Percentiles rank a stretch among this genome's conserved stretches.
Evolutionary conservation across 1,140 invertebrate species (phyloP).

Genomic region (Stegodyphus mimosarum): DNA sequence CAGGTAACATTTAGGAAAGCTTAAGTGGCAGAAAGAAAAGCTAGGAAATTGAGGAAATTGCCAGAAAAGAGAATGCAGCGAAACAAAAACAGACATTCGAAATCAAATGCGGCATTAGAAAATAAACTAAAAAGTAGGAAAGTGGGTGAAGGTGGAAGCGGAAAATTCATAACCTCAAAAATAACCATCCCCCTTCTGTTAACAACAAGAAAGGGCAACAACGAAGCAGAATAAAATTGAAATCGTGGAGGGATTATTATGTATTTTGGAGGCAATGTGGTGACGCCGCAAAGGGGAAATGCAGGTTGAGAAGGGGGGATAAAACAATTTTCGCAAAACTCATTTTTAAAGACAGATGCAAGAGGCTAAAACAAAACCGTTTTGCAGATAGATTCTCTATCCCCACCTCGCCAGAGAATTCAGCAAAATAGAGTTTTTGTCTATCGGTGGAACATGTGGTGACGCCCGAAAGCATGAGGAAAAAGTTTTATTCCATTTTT

Average conservation of each 20-base stretch:
- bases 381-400: not conserved
- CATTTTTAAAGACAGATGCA: slow-evolving; percentile 47
- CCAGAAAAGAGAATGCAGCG: no score
- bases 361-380: not conserved
- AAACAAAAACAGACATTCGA: no score
- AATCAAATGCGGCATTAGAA: no score
- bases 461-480: not conserved
- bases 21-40: no score
- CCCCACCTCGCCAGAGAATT: slow-evolving; percentile 1
- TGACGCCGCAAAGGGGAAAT: not conserved
- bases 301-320: not conserved
- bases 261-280: not conserved
- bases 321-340: slow-evolving; percentile 31
- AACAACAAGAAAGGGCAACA: not conserved
- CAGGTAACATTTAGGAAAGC: no score
- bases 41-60: no score
- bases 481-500: not conserved
- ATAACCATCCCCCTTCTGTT: no score
- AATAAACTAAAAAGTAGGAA: no score
- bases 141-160: no score
- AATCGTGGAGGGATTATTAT: not conserved
- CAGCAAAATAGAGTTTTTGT: slow-evolving; percentile 36
- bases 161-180: no score
- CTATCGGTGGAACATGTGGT: slow-evolving; percentile 1
- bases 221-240: not conserved